Evolutionary conservation across 2,797 vertebrate species (phyloP).

Genomic region (Pipistrellus nathusii): DNA sequence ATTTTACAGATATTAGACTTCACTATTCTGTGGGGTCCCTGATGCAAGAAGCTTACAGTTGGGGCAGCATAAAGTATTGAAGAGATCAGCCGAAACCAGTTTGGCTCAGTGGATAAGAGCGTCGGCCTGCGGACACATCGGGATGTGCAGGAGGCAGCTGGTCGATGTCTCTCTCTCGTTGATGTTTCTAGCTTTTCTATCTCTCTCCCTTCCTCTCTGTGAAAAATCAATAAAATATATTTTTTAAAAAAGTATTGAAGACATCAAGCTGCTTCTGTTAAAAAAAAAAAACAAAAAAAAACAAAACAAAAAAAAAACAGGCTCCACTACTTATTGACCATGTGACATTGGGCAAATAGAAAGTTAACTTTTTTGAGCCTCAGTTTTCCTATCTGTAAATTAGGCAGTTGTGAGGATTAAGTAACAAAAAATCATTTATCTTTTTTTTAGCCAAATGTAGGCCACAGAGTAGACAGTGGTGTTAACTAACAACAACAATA

Average conservation of each 20-base stretch:
- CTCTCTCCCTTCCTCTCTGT: too few relatives aligned
- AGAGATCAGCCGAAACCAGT: not conserved
- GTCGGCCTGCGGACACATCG: too few relatives aligned
- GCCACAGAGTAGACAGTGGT: not conserved
- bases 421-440: not conserved
- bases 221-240: too few relatives aligned
- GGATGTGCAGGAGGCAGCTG: too few relatives aligned
- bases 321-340: not conserved
- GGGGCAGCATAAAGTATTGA: not conserved
- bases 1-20: not conserved
- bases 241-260: not conserved
- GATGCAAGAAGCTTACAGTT: conserved; percentile 32
- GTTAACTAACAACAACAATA: not conserved
- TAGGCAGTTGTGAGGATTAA: not conserved
- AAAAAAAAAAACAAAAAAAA: conserved; percentile 15
- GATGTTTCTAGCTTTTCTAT: too few relatives aligned
- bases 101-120: too few relatives aligned
- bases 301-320: not conserved
- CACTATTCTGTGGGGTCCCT: conserved; percentile 43
- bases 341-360: conserved; percentile 15
- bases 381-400: conserved; percentile 44
- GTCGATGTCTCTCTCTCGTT: too few relatives aligned
- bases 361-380: conserved; percentile 13
- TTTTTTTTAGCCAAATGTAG: not conserved
- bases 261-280: conserved; percentile 19